These are phyloP conservation scores for Caenorhabditis imperialis DNA, from an alignment of 2,888 invertebrate species.

Conservation along the genomic window DNA sequence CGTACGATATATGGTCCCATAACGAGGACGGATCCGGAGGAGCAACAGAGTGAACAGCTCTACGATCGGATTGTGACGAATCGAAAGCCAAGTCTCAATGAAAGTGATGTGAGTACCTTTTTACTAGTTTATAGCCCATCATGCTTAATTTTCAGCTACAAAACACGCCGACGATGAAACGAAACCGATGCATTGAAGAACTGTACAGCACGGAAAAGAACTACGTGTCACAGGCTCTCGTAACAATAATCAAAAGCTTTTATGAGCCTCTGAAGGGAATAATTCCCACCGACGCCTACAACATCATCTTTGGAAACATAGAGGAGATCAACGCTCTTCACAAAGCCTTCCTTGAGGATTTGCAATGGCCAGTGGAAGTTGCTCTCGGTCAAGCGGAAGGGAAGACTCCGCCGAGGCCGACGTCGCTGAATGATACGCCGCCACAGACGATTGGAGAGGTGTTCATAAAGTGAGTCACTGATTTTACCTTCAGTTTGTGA, in stretches of 20 bases:
- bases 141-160: constrained; percentile 28
- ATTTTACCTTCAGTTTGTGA: too few relatives aligned
- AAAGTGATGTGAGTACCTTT: constrained; percentile 51
- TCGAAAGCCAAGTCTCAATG: constrained; percentile 52
- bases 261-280: constrained; percentile 82
- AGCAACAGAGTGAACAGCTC: constrained; percentile 48
- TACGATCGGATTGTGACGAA: constrained; percentile 66
- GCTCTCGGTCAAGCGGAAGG: constrained; percentile 34
- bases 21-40: constrained; percentile 46
- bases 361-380: constrained; percentile 65
- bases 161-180: constrained; percentile 81
- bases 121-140: neutral
- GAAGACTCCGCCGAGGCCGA: constrained; percentile 36
- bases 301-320: constrained; percentile 90
- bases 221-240: constrained; percentile 90
- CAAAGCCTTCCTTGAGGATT: constrained; percentile 57
- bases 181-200: constrained; percentile 88
- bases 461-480: constrained; percentile 83
- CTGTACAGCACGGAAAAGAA: constrained; percentile 96
- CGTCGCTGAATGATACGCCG: constrained; percentile 14
- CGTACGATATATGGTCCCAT: constrained; percentile 45
- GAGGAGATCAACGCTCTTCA: constrained; percentile 81
- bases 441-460: constrained; percentile 84
- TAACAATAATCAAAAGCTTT: constrained; percentile 79
- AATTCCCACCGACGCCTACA: constrained; percentile 85